Base-by-base conservation (phyloP, 2,888 invertebrate species). In the Cheilosia pagana region DNA sequence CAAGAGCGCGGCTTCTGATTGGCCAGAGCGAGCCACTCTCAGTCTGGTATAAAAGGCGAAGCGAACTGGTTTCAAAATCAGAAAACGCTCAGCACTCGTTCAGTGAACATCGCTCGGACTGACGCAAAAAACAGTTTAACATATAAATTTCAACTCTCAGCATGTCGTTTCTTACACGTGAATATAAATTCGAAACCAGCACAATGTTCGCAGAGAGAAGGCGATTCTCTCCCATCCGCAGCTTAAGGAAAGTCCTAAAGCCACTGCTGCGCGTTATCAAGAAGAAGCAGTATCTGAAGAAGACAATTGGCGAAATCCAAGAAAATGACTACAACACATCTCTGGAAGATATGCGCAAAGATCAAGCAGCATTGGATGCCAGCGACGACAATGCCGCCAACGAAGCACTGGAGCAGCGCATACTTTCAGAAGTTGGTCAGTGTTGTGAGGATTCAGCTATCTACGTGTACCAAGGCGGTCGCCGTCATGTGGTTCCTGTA, bases 361-460 rank as follows among this genome's bases (percentile, higher is more conserved):
- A 91, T 87, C 88, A 90, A 21, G 88, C 89, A 19, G 87, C 87
- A 21, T 55, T 86, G 43, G 87, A 85, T 41, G 91, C 91, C 35
- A 88, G 86, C 86, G 89, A 89, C 78, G 91, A 91, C 76, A 91
- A 91, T 86, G 79, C 86, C 82, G 94, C 94, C 90, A 97, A 97
- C 92, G 97, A 97, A 91, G 94, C 95, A 62, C 91, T 97, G 89
- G 97, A 97, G 90, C 94, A 95, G 89, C 94, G 95, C 87, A 94
- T 96, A 82, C 93, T 95, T 89, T 94, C 94, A 78, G 96, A 96
- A 87, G 94, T 96, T 89, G 94, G 94, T 88, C 91, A 93, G 72
- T 95, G 95, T 89, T 94, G 94, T 70, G 93, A 94, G 21, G 94
- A 94, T 83, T 94, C 95, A 21, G 95, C 95, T 41, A 95, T 96